Base-by-base conservation (phyloP, 2,113 vertebrate genomes). In the Bostrychus sinensis region DNA sequence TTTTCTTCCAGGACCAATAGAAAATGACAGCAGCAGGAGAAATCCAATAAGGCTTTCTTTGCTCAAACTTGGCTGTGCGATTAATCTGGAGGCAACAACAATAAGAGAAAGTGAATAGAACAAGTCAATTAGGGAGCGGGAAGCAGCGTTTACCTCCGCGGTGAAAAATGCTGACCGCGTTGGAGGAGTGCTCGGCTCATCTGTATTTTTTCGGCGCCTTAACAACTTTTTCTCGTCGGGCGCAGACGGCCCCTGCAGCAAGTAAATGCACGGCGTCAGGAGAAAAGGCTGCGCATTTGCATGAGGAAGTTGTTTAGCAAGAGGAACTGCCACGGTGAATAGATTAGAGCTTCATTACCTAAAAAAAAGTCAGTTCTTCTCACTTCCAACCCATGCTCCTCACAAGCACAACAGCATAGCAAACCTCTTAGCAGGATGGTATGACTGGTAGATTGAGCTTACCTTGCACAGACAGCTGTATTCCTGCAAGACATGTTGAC, bases 41-140 rank as follows among this genome's bases (percentile, higher is more conserved):
- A 91, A 89, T 85, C 78, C 82, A 81, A 72, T 88, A 77, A 62
- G 42, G 63, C 62, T 53, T 72, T 77, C 43, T 46, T 17, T 38
- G 56, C 82, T 38, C 16, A 64, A 78, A 48, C 56, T 84, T 78
- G 63, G 54, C 66, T 41, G 53, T 59, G 78, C 88, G 77, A 87
- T 82, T 84, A 78, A 78, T 77, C 71, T 43, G 58, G 56, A 71
- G 70, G 70, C 58, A 78, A 85, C 58, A 78, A 85, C 62, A 75
- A 57, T 51, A 17, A 59, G 34, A 37, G 5, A 56, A 41, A 23
- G 58, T 8, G 30, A 68, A 55, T 16, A 80, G 58, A 84, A 76
- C 68, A 69, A 75, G 81, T 80, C 70, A 76, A 77, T 83, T 86
- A 82, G 62, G 74, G 72, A 62, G 72, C 66, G 39, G 64, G 42